phyloP scores from a whole-genome alignment of 35 echinoderm and acorn worm species.

The Patiria miniata region DNA sequence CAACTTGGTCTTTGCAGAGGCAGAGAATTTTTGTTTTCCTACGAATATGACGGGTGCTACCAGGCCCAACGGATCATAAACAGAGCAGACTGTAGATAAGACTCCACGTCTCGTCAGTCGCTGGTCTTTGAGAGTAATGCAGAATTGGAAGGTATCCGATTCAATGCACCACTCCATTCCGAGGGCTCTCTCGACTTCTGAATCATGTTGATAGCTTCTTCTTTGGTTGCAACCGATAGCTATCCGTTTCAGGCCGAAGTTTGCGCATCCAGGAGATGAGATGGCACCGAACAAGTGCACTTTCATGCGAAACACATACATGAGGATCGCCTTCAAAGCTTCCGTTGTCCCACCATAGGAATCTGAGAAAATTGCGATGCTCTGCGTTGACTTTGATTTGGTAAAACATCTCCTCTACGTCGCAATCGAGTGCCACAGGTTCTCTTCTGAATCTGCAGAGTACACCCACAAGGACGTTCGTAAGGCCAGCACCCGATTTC shows the following conservation, averaged over 20 bases:
- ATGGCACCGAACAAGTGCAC: slow-evolving; percentile 60
- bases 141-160: slow-evolving; percentile 44
- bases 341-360: slow-evolving; percentile 56
- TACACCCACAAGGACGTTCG: slow-evolving; percentile 63
- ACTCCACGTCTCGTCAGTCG: slow-evolving; percentile 61
- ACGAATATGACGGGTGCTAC: background rate
- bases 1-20: background rate
- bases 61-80: slow-evolving; percentile 61
- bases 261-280: slow-evolving; percentile 55
- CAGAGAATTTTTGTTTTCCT: too few relatives aligned
- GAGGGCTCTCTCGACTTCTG: slow-evolving; percentile 51
- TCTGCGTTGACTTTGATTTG: slow-evolving; percentile 41
- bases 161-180: slow-evolving; percentile 51
- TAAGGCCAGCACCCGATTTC: slow-evolving; percentile 64
- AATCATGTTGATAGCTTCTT: slow-evolving; percentile 23
- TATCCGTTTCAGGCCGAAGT: slow-evolving; percentile 40
- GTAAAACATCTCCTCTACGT: slow-evolving; percentile 64
- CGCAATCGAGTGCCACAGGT: slow-evolving; percentile 28
- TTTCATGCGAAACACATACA: slow-evolving; percentile 51
- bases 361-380: slow-evolving; percentile 19
- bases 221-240: slow-evolving; percentile 4
- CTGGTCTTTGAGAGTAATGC: slow-evolving; percentile 13
- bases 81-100: slow-evolving; percentile 48
- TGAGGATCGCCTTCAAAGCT: background rate
- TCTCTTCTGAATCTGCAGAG: slow-evolving; percentile 59